Evolutionary conservation across 2,797 vertebrate genomes (phyloP).

Genomic region (Onychomys torridus): DNA sequence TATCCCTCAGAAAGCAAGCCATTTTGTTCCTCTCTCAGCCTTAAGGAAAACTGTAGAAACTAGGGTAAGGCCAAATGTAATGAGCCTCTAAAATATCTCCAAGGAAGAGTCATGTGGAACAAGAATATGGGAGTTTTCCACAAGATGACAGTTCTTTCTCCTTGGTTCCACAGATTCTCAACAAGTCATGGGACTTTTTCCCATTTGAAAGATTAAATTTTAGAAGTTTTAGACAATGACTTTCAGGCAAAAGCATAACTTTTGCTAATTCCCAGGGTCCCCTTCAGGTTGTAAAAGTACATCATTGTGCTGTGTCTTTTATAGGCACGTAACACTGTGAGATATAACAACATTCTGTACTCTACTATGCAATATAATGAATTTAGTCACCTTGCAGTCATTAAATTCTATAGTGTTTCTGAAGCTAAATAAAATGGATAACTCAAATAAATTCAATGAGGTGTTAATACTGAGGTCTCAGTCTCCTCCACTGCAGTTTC

Average conservation of each 20-base stretch:
- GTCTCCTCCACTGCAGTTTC: not conserved
- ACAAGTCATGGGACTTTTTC: constrained; percentile 35
- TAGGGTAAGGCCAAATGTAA: not conserved
- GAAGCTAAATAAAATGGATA: not conserved
- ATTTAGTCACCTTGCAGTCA: not conserved
- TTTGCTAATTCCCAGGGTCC: not conserved
- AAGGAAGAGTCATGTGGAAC: not conserved
- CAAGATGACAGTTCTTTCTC: not conserved
- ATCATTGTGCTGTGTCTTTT: not conserved
- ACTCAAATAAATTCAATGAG: not conserved
- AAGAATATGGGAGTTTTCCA: not conserved
- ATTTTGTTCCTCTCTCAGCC: not conserved
- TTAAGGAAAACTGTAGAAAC: not conserved
- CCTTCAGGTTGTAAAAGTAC: not conserved
- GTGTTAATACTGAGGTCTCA: not conserved
- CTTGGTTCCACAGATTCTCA: not conserved
- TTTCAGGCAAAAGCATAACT: not conserved
- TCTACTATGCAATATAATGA: not conserved
- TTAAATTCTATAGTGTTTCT: not conserved
- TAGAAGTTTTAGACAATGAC: not conserved
- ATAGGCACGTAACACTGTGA: not conserved
- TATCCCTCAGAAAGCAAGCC: not conserved
- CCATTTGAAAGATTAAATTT: constrained; percentile 28
- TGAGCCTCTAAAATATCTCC: constrained; percentile 24
- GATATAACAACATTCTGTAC: not conserved